Conservation (phyloP, 2,888 invertebrate species). For the Azorinus chamasolen region DNA sequence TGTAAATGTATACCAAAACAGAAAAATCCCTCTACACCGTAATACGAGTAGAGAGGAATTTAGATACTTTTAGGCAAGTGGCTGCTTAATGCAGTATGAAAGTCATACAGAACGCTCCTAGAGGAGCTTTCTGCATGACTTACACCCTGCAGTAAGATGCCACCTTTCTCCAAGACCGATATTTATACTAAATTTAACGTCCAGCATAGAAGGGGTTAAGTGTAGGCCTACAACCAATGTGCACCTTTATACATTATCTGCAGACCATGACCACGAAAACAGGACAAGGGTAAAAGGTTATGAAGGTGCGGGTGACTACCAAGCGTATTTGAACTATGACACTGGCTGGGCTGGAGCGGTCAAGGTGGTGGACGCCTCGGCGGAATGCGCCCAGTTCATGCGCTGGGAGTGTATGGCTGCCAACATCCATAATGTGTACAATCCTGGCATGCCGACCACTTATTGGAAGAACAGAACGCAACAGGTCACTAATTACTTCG, state of each 20-base stretch:
- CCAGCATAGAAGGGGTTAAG: no score
- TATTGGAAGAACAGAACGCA: constrained; percentile 77
- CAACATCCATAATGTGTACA: constrained; percentile 77
- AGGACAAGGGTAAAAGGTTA: constrained; percentile 73
- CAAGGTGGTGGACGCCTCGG: constrained; percentile 79
- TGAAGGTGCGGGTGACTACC: constrained; percentile 80
- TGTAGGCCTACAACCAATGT: no score
- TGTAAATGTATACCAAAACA: no score
- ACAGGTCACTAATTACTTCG: constrained; percentile 76
- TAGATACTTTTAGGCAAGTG: no score
- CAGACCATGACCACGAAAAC: constrained; percentile 78
- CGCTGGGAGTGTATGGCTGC: constrained; percentile 82
- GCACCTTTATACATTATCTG: background rate
- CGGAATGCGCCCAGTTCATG: constrained; percentile 79
- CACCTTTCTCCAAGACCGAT: no score
- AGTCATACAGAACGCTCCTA: no score
- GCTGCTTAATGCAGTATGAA: no score
- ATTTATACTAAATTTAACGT: no score
- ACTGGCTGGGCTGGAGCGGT: constrained; percentile 68
- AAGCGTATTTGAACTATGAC: constrained; percentile 66
- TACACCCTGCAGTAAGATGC: no score
- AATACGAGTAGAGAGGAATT: no score
- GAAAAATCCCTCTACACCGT: no score
- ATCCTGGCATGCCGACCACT: constrained; percentile 72
- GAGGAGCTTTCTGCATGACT: no score